Conservation (phyloP, 1,140 invertebrate genomes). For the Druon quercuslanigerum region DNA sequence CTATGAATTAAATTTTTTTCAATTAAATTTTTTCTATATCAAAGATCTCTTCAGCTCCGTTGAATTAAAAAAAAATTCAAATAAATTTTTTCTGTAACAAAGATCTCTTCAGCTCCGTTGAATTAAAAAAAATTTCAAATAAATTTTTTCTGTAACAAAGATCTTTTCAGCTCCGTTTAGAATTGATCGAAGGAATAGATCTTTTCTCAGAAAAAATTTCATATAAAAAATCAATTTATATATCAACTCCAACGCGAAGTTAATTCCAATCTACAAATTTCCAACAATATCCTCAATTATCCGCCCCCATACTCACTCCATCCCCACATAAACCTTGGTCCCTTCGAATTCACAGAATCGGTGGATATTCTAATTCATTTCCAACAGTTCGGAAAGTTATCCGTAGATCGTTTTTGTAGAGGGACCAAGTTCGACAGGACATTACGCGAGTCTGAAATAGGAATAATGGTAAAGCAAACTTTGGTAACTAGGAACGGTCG, state of each 20-base stretch:
- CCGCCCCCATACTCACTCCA: not conserved
- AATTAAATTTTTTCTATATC: too few species aligned
- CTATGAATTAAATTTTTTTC: too few species aligned
- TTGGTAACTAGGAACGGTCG: conserved; percentile 49
- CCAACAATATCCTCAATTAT: conserved; percentile 23
- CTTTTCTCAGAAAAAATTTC: too few species aligned
- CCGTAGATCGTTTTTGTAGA: conserved; percentile 33
- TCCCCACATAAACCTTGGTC: not conserved
- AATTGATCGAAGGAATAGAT: too few species aligned
- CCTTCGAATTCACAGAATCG: not conserved
- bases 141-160: too few species aligned
- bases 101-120: too few species aligned
- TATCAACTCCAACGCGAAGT: not conserved
- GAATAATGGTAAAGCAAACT: conserved; percentile 56
- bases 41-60: too few species aligned
- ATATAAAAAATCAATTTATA: not conserved
- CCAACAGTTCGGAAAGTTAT: conserved; percentile 32
- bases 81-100: too few species aligned
- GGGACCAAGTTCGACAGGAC: conserved; percentile 41
- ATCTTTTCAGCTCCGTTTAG: too few species aligned
- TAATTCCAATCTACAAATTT: not conserved
- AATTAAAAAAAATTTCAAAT: too few species aligned
- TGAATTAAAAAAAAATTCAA: too few species aligned
- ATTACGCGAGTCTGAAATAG: conserved; percentile 50
- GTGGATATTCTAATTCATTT: conserved; percentile 34